Conservation (phyloP, 1,140 invertebrate genomes). For the Lordiphosa collinella region DNA sequence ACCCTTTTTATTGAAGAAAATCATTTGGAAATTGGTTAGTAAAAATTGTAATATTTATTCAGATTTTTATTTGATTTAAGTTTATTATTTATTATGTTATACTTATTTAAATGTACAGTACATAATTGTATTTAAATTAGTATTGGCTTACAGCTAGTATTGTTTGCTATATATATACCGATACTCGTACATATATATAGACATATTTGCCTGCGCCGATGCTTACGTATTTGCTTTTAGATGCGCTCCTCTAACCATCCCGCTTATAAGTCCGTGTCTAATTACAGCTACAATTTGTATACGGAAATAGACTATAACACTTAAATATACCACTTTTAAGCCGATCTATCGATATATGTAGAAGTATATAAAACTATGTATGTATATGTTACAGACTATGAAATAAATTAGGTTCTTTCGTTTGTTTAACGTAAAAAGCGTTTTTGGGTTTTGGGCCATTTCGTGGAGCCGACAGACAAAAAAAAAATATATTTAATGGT, state of each 20-base stretch:
- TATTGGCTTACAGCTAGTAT: constrained; percentile 22
- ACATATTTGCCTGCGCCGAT: constrained; percentile 37
- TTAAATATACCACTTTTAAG: constrained; percentile 16
- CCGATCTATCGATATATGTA: constrained; percentile 10
- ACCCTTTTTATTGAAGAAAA: too few species aligned
- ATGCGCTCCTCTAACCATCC: constrained; percentile 10
- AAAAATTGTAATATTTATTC: constrained; percentile 38
- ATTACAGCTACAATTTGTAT: constrained; percentile 56
- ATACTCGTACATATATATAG: constrained; percentile 15
- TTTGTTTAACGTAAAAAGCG: constrained; percentile 62
- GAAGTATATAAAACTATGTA: constrained; percentile 5
- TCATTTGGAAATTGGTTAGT: neutral
- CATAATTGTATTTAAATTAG: constrained; percentile 53
- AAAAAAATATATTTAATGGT: constrained; percentile 35
- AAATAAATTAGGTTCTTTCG: constrained; percentile 67
- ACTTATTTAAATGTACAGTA: constrained; percentile 59
- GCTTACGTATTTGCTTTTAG: constrained; percentile 48
- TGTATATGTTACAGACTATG: constrained; percentile 59
- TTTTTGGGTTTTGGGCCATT: constrained; percentile 29
- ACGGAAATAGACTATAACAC: constrained; percentile 52
- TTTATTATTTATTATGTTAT: constrained; percentile 44
- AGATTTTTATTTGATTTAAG: constrained; percentile 64
- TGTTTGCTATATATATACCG: constrained; percentile 30
- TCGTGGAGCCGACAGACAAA: constrained; percentile 32
- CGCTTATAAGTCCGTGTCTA: constrained; percentile 42